Conservation (phyloP, 1,140 invertebrate genomes). For the Drosophila paulistorum region DNA sequence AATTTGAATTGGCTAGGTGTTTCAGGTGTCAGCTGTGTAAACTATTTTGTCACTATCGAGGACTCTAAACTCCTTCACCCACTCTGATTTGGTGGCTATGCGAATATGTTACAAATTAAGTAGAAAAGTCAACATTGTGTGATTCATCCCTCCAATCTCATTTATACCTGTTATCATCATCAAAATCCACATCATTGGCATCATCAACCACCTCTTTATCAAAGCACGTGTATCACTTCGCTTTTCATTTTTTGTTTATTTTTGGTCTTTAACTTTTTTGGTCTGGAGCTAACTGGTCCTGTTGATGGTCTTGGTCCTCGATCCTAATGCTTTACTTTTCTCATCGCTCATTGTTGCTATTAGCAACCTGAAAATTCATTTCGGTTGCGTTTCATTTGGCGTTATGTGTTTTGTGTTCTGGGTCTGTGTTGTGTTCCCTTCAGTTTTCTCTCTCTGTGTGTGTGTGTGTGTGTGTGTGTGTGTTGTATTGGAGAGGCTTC, state of each 20-base stretch:
- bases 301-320: conserved; percentile 18
- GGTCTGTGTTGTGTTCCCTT: conserved; percentile 22
- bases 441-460: conserved; percentile 18
- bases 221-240: conserved; percentile 55
- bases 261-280: conserved; percentile 53
- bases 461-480: neutral
- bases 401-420: conserved; percentile 22
- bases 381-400: conserved; percentile 36
- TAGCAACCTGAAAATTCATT: conserved; percentile 38
- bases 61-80: neutral
- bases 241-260: conserved; percentile 61
- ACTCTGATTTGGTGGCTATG: conserved; percentile 16
- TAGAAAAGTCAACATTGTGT: conserved; percentile 40
- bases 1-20: conserved; percentile 37
- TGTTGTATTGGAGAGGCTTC: conserved; percentile 70
- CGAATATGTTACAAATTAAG: conserved; percentile 54
- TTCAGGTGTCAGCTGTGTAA: conserved; percentile 75
- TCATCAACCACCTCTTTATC: conserved; percentile 26
- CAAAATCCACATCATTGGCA: neutral
- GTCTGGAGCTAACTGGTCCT: conserved; percentile 30
- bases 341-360: conserved; percentile 31
- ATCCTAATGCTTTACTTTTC: conserved; percentile 8
- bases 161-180: conserved; percentile 56
- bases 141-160: conserved; percentile 37
- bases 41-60: conserved; percentile 7